Percentiles rank a stretch among this genome's conserved stretches.
These are phyloP conservation scores for Coptodon bakossiorum DNA, from an alignment of 2,113 vertebrate species.

Conservation along the genomic window DNA sequence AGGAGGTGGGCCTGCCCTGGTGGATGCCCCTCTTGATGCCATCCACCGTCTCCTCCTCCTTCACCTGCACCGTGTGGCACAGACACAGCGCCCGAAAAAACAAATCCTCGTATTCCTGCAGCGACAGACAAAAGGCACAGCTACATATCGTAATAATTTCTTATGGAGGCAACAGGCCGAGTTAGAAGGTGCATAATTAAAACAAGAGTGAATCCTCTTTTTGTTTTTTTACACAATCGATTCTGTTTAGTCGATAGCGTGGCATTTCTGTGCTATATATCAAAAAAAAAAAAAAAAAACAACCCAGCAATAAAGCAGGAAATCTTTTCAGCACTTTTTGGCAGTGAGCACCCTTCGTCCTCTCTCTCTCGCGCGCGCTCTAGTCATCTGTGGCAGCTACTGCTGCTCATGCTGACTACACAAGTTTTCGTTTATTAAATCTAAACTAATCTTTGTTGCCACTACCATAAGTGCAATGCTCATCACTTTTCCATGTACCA, in stretches of 20 bases:
- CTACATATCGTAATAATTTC: background rate
- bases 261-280: background rate
- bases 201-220: background rate
- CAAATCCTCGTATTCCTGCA: constrained; percentile 89
- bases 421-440: constrained; percentile 25
- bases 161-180: background rate
- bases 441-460: constrained; percentile 21
- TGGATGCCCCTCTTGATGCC: constrained; percentile 81
- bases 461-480: background rate
- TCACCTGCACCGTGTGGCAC: constrained; percentile 96
- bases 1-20: constrained; percentile 78
- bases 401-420: constrained; percentile 21
- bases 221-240: background rate
- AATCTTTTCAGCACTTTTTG: background rate
- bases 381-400: background rate
- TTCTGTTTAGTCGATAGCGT: background rate
- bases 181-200: background rate
- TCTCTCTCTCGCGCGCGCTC: background rate
- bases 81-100: constrained; percentile 96
- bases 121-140: background rate
- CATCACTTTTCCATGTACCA: constrained; percentile 22
- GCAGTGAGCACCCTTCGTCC: background rate
- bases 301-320: background rate
- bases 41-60: constrained; percentile 85
- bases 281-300: background rate